Evolutionary conservation across 2,797 vertebrate species (phyloP), one percentile per base, ranked within the genome.

Genomic region (Borostomias antarcticus): DNA sequence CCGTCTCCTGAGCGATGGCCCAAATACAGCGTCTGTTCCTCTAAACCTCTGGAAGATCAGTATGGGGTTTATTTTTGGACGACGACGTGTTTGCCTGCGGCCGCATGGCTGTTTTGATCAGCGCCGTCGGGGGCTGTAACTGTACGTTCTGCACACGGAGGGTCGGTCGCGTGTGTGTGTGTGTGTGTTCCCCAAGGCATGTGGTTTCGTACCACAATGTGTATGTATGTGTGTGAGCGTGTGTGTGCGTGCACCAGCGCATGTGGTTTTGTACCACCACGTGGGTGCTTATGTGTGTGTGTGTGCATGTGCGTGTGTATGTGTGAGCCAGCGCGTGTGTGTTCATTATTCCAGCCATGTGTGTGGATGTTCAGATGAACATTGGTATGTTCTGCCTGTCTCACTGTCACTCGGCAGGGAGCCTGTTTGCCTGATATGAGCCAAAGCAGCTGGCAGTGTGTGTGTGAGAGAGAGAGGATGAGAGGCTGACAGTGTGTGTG

Each of bases 41-140:
- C 50, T 73, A 15, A 82, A 77, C 76, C 68, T 68, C 60, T 58
- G 23, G 32, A 70, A 77, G 82, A 87, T 86, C 75, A 71, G 29
- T 75, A 64, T 68, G 73, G n/a, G 70, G 71, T 82, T 81, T 70
- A 64, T 64, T 73, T 73, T 71, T 74, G 69, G 60, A 62, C 43
- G 0, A 62, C 61, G 28, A 62, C 57, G 17, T 59, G 59, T 81
- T 76, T 53, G 54, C 72, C 73, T 90, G 58, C 84, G 83, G 81
- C 59, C 0, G 5, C 70, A 77, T 33, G 13, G 58, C 79, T 69
- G 70, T 74, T 82, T 77, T 85, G 79, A 80, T 79, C 75, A 71
- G 51, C 26, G 1, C 66, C 70, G 48, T 65, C 60, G 3, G 0
- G 78, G 64, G 62, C 63, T 72, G 52, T 74, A 79, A 66, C 81